phyloP scores from a whole-genome alignment of 2,888 invertebrate species.

The Leptopilina syphax region DNA sequence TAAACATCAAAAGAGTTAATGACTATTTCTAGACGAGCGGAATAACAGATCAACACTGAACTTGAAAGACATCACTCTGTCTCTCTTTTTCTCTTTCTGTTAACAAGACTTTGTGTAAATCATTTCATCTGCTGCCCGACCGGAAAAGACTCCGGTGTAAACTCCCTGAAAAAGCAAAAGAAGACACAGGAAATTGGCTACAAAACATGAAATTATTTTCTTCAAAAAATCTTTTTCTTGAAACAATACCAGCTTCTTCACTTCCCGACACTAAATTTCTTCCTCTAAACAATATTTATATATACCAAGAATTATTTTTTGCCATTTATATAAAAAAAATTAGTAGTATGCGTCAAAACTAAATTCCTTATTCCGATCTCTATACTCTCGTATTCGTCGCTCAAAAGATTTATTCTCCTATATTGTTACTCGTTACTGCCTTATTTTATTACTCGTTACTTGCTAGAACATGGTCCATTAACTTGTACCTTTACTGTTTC shows the following conservation, averaged over 20 bases:
- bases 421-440: conserved; percentile 35
- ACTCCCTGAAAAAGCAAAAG: conserved; percentile 13
- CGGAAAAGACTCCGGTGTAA: conserved; percentile 10
- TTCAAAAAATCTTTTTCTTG: not conserved
- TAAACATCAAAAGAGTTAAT: not conserved
- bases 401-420: conserved; percentile 31
- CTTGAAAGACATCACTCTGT: conserved; percentile 19
- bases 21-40: not conserved
- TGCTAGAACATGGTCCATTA: conserved; percentile 31
- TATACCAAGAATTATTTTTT: too few relatives aligned
- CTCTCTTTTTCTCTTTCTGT: too few relatives aligned
- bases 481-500: not conserved
- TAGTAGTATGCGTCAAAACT: not conserved
- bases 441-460: conserved; percentile 26
- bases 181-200: conserved; percentile 29
- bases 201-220: not conserved
- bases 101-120: conserved; percentile 19
- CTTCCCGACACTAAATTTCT: conserved; percentile 12
- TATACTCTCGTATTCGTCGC: not conserved
- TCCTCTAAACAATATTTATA: not conserved
- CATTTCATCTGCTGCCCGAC: not conserved
- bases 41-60: conserved; percentile 25
- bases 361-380: not conserved
- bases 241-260: conserved; percentile 17
- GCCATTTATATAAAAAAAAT: not conserved